These are phyloP conservation scores for Fundulus diaphanus DNA, from an alignment of 2,797 vertebrate genomes.

Conservation along the genomic window DNA sequence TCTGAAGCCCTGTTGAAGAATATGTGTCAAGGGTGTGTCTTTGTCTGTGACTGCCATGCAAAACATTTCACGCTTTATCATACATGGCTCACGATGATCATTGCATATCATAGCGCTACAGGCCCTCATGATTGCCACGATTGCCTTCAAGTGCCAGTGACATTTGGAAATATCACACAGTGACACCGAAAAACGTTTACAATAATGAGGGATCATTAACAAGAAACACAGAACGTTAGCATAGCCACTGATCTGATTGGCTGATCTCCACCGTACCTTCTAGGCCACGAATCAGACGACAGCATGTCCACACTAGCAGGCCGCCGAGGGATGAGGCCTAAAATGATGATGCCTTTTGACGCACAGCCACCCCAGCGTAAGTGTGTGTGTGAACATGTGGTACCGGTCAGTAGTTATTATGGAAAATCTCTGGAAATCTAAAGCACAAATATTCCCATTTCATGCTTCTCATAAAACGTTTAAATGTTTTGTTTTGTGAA, in stretches of 20 bases:
- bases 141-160: conserved; percentile 3
- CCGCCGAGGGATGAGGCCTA: conserved; percentile 96
- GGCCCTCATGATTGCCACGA: not conserved
- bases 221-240: conserved; percentile 8
- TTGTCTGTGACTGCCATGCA: conserved; percentile 51
- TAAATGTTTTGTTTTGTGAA: not conserved
- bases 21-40: conserved; percentile 21
- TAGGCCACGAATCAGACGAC: conserved; percentile 98
- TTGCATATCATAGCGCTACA: conserved; percentile 33
- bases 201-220: conserved; percentile 23
- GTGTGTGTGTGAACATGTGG: conserved; percentile 68
- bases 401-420: not conserved
- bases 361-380: conserved; percentile 98
- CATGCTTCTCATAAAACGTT: conserved; percentile 25
- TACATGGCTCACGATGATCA: conserved; percentile 26
- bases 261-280: conserved; percentile 80
- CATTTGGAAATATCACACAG: conserved; percentile 16
- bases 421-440: not conserved
- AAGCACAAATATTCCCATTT: conserved; percentile 16
- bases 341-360: conserved; percentile 99
- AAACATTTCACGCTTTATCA: conserved; percentile 74
- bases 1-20: conserved; percentile 7
- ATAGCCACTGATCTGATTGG: conserved; percentile 75
- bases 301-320: conserved; percentile 96
- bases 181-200: not conserved